Conservation (phyloP, 2,888 invertebrate species). For the Andricus curvator region DNA sequence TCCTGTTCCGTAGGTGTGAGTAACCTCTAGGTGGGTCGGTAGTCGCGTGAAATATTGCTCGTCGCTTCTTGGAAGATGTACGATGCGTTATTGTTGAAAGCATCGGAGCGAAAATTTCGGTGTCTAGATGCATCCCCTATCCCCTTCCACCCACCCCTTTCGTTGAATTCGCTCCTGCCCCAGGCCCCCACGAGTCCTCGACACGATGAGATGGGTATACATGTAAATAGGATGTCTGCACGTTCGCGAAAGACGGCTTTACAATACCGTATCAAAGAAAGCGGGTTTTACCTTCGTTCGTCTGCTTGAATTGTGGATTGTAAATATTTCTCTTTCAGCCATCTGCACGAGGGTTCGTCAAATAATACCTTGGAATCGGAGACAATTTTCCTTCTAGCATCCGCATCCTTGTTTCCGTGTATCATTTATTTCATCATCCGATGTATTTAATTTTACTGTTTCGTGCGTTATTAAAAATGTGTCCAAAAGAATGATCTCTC, state of each 20-base stretch:
- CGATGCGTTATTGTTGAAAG: constrained; percentile 76
- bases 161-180: constrained; percentile 48
- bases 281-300: constrained; percentile 56
- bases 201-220: constrained; percentile 68
- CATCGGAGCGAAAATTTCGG: constrained; percentile 75
- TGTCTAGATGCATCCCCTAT: constrained; percentile 70
- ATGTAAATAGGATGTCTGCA: constrained; percentile 74
- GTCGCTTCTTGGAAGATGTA: constrained; percentile 74
- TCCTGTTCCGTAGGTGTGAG: constrained; percentile 48
- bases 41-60: constrained; percentile 75
- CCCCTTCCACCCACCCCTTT: constrained; percentile 50
- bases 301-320: constrained; percentile 42
- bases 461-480: too few relatives aligned
- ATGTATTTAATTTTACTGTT: neutral
- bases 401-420: neutral
- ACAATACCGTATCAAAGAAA: constrained; percentile 69
- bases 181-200: constrained; percentile 57
- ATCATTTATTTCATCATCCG: neutral
- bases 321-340: constrained; percentile 49
- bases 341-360: constrained; percentile 42
- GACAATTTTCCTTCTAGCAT: neutral
- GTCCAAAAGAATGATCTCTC: too few relatives aligned
- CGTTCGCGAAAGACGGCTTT: constrained; percentile 69
- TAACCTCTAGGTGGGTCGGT: constrained; percentile 56
- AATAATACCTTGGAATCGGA: constrained; percentile 12